Evolutionary conservation across 2,113 vertebrate genomes (phyloP), one percentile per base, ranked within the genome.

Genomic region (Xiphophorus maculatus): DNA sequence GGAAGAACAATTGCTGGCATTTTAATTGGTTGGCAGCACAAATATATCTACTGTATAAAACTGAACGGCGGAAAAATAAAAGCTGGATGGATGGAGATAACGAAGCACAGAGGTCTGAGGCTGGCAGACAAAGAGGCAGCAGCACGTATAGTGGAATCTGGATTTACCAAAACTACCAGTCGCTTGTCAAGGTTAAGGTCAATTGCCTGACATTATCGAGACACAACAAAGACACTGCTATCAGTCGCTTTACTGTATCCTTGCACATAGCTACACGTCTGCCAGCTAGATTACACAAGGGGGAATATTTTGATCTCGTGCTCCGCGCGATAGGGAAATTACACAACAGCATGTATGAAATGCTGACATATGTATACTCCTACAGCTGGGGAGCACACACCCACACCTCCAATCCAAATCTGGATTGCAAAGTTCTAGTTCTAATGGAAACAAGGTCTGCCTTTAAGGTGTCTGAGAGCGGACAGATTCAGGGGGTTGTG

Each of bases 181-280:
- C 84, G 74, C 85, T 90, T 81, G 89, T 85, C 87, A 89, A 91
- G 91, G 88, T 84, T 87, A 88, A 91, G 92, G 91, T 87, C 92
- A 90, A 90, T 90, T 77, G 86, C 71, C 85, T 92, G 88, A 90
- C 84, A 87, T 82, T 88, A 91, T 84, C 80, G 86, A 92, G 90
- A 90, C 92, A 88, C 87, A 91, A 91, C 89, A 93, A 90, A 90
- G 88, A 88, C 84, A 65, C 67, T 61, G 77, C 88, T 87, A 90
- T 88, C 89, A 64, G 81, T 66, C 51, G 27, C 81, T 76, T 64
- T 84, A 76, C 81, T 89, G 76, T 87, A 87, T 74, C 69, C 58
- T 61, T 70, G 68, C 61, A 44, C 67, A 69, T 69, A 62, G 63
- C 71, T 69, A 22, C 76, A 76, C 25, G 44, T 70, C 33, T 67